phyloP scores from a whole-genome alignment of 35 echinoderm and acorn worm genomes.

The Stichopus chloronotus region DNA sequence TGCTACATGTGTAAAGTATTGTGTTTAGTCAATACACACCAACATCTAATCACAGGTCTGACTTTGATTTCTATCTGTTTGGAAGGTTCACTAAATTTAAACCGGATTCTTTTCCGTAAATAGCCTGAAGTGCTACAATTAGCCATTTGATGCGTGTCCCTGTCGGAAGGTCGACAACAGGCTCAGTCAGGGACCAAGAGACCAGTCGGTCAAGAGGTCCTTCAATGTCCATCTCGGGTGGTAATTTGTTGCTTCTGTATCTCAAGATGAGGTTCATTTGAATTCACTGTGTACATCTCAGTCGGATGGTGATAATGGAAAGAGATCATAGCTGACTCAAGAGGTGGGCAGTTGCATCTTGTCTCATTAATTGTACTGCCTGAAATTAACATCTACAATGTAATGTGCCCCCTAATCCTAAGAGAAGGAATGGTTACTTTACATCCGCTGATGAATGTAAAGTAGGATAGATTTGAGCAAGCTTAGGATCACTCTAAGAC shows the following conservation, averaged over 20 bases:
- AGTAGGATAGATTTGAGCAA: too few species aligned
- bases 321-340: too few species aligned
- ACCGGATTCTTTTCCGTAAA: not conserved
- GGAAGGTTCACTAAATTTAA: not conserved
- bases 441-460: too few species aligned
- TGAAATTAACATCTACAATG: too few species aligned
- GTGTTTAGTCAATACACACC: too few species aligned
- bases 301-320: too few species aligned
- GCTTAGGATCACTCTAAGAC: too few species aligned
- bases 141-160: conserved; percentile 11
- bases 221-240: conserved; percentile 10
- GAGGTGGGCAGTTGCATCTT: too few species aligned
- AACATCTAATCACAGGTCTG: not conserved
- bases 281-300: not conserved
- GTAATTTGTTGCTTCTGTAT: not conserved
- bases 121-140: conserved; percentile 20
- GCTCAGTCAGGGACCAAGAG: not conserved
- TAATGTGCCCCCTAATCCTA: too few species aligned
- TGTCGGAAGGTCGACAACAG: not conserved
- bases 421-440: too few species aligned
- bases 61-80: not conserved
- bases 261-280: not conserved
- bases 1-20: too few species aligned
- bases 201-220: conserved; percentile 9
- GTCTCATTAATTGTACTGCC: too few species aligned